Percentiles rank a stretch among this genome's conserved stretches.
Evolutionary conservation across 2,888 invertebrate genomes (phyloP).

Genomic region (Stegophylla sp.): DNA sequence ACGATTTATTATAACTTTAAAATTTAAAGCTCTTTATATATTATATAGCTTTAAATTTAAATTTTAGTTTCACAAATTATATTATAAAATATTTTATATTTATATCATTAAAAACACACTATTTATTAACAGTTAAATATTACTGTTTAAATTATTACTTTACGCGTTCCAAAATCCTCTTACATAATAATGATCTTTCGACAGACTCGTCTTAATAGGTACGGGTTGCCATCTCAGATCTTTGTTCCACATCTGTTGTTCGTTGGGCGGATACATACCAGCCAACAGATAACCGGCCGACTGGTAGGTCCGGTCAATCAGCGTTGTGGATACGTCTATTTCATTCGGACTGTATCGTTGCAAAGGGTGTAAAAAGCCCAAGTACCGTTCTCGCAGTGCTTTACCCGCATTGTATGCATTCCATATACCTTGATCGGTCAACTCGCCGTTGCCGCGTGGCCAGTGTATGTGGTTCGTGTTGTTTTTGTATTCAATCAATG

Average conservation of each 20-base stretch:
- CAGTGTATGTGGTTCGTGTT: constrained; percentile 34
- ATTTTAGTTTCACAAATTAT: too few species aligned
- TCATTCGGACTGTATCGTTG: constrained; percentile 40
- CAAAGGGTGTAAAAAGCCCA: constrained; percentile 22
- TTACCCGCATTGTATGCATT: constrained; percentile 41
- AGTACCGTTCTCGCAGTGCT: constrained; percentile 43
- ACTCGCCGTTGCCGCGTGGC: constrained; percentile 38
- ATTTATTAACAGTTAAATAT: too few species aligned
- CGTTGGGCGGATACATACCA: constrained; percentile 75
- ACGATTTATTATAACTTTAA: too few species aligned
- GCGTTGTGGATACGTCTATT: constrained; percentile 59
- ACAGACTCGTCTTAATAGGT: constrained; percentile 67
- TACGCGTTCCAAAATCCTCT: neutral
- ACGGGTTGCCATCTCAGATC: constrained; percentile 78
- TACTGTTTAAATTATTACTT: too few species aligned
- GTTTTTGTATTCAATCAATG: constrained; percentile 37
- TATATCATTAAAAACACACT: too few species aligned
- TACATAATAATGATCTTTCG: constrained; percentile 10
- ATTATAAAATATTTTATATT: too few species aligned
- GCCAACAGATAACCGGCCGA: constrained; percentile 60
- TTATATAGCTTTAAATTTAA: too few species aligned
- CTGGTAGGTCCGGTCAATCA: constrained; percentile 60
- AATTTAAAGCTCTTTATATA: too few species aligned
- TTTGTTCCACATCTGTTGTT: constrained; percentile 70
- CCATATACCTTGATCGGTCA: constrained; percentile 46